These are phyloP conservation scores for Trichopoda pennipes DNA, from an alignment of 2,888 invertebrate species.

Conservation along the genomic window DNA sequence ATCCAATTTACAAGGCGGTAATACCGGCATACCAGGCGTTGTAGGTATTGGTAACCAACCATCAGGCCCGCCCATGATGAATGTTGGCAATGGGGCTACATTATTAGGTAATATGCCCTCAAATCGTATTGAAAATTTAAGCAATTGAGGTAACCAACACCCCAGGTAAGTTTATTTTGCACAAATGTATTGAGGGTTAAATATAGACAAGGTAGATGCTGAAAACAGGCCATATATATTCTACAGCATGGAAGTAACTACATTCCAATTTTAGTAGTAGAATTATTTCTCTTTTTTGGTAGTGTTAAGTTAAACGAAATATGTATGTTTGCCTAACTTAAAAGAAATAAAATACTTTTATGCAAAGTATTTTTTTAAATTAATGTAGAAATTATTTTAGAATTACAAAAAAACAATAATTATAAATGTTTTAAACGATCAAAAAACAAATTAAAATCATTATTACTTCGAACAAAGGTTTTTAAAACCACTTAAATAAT, in stretches of 20 bases:
- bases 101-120: constrained; percentile 60
- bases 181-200: constrained; percentile 8
- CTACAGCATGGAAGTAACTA: constrained; percentile 31
- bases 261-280: constrained; percentile 56
- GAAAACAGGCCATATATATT: constrained; percentile 53
- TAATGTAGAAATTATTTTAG: constrained; percentile 44
- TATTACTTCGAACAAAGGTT: constrained; percentile 66
- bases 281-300: constrained; percentile 28
- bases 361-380: constrained; percentile 3
- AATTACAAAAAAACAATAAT: constrained; percentile 17
- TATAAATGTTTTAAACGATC: constrained; percentile 36
- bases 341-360: background rate
- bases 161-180: constrained; percentile 58
- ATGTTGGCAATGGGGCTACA: constrained; percentile 56
- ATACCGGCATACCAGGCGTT: constrained; percentile 21
- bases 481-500: constrained; percentile 68
- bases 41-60: constrained; percentile 33
- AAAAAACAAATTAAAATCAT: constrained; percentile 34
- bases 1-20: constrained; percentile 54
- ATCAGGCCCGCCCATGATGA: constrained; percentile 31
- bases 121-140: constrained; percentile 71
- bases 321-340: background rate
- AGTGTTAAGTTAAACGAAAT: constrained; percentile 27
- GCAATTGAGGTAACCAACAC: constrained; percentile 59
- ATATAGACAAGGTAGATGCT: background rate